A percentile compares a stretch with the other conserved stretches of the same genome.
Evolutionary conservation across 2,888 invertebrate genomes (phyloP).

Genomic region (Steromphala cineraria): DNA sequence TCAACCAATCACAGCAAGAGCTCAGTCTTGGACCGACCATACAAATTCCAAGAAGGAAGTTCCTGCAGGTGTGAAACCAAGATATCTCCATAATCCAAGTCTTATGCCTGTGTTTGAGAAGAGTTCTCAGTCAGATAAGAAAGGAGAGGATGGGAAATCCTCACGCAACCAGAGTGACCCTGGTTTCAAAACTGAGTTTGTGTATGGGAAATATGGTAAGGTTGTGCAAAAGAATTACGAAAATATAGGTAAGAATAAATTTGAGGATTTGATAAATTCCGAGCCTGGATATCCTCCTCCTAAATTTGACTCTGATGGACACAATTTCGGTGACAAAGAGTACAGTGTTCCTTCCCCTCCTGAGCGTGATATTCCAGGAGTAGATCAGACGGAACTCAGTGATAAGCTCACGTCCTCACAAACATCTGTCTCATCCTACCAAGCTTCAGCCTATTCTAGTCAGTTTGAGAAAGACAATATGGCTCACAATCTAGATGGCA

Average conservation of each 20-base stretch:
- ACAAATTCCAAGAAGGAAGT: constrained; percentile 84
- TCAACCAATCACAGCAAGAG: constrained; percentile 79
- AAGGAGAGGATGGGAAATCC: constrained; percentile 52
- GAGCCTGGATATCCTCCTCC: constrained; percentile 69
- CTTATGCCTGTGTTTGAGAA: constrained; percentile 79
- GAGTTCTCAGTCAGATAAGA: constrained; percentile 60
- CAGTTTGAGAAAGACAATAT: neutral
- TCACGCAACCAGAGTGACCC: constrained; percentile 63
- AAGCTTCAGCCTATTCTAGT: constrained; percentile 16
- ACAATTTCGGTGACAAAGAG: constrained; percentile 79
- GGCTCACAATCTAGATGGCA: constrained; percentile 39
- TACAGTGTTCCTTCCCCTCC: constrained; percentile 84
- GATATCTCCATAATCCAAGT: constrained; percentile 39
- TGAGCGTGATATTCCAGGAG: constrained; percentile 78
- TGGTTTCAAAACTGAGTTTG: constrained; percentile 59
- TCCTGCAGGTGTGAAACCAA: constrained; percentile 77
- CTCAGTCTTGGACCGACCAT: constrained; percentile 84
- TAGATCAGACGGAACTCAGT: constrained; percentile 49
- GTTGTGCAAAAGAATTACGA: constrained; percentile 41
- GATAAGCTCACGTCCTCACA: constrained; percentile 44
- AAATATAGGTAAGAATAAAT: constrained; percentile 38
- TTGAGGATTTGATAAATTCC: constrained; percentile 61
- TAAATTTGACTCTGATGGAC: constrained; percentile 81
- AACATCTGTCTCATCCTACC: constrained; percentile 33
- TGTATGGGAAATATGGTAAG: constrained; percentile 39